phyloP scores from a whole-genome alignment of 2,888 invertebrate species.

The Lamellibrachia satsuma region DNA sequence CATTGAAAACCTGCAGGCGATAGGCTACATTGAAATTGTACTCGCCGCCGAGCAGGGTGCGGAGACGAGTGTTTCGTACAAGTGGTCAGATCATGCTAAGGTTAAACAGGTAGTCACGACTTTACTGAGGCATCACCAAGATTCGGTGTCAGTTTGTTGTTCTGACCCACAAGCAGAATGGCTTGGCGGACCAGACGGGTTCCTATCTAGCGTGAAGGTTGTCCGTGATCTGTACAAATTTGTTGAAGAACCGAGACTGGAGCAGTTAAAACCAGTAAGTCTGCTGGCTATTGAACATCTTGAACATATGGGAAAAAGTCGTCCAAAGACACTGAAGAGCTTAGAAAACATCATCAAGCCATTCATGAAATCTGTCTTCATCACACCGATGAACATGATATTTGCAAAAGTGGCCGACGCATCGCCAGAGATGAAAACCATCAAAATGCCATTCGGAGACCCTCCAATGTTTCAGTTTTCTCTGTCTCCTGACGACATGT shows the following conservation, averaged over 20 bases:
- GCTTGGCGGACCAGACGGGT: background rate
- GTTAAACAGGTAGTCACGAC: background rate
- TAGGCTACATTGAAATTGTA: background rate
- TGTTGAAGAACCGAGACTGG: background rate
- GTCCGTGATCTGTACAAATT: background rate
- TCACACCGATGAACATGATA: background rate
- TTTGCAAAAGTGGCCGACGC: background rate
- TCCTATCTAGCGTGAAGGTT: background rate
- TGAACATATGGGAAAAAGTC: background rate
- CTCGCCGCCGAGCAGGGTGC: background rate
- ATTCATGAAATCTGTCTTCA: background rate
- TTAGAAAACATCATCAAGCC: background rate
- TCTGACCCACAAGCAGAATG: background rate
- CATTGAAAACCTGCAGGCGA: conserved; percentile 12
- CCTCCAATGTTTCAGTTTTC: background rate
- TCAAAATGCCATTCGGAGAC: background rate
- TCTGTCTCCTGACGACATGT: background rate
- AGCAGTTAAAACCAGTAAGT: background rate
- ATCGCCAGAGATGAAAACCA: background rate
- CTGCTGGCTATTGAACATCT: background rate
- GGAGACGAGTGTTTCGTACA: background rate
- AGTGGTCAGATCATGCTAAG: background rate
- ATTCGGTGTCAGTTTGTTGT: background rate
- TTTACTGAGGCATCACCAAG: background rate
- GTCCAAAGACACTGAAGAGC: background rate